These are phyloP conservation scores for Channa maculata DNA, from an alignment of 2,113 vertebrate species.

Conservation along the genomic window DNA sequence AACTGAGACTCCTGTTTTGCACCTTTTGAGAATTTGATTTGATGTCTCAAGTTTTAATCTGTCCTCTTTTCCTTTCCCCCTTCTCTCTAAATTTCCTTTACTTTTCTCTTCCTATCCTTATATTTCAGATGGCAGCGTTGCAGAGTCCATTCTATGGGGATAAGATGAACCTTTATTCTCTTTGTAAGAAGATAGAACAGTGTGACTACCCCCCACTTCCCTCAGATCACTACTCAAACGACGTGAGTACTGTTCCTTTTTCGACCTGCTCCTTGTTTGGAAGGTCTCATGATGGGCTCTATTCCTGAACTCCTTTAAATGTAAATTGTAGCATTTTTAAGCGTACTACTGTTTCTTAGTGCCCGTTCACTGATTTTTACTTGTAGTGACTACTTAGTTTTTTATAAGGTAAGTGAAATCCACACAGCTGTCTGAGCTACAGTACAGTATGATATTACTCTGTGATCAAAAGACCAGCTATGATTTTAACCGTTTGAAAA, in stretches of 20 bases:
- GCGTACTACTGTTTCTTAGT: constrained; percentile 10
- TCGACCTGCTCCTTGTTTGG: constrained; percentile 27
- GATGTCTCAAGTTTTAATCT: constrained; percentile 36
- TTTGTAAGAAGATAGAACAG: constrained; percentile 99
- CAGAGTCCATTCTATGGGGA: constrained; percentile 99
- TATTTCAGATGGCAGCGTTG: constrained; percentile 94
- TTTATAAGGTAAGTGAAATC: constrained; percentile 43
- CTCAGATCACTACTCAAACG: constrained; percentile 98
- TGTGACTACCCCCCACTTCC: constrained; percentile 98
- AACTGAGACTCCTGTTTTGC: background rate
- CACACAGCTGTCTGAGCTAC: constrained; percentile 41
- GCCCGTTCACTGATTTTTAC: constrained; percentile 55
- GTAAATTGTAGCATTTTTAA: constrained; percentile 11
- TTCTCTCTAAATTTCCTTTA: constrained; percentile 15
- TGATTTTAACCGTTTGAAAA: constrained; percentile 67
- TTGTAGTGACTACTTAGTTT: constrained; percentile 32
- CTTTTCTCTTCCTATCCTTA: constrained; percentile 42
- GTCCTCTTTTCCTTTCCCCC: background rate
- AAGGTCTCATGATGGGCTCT: constrained; percentile 1
- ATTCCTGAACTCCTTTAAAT: constrained; percentile 15
- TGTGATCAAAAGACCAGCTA: constrained; percentile 72
- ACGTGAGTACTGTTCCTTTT: constrained; percentile 80
- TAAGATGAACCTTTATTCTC: constrained; percentile 98
- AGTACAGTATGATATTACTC: constrained; percentile 54
- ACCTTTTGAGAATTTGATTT: constrained; percentile 41